Conservation (phyloP, 1,140 invertebrate species). For the Pectinophora gossypiella region DNA sequence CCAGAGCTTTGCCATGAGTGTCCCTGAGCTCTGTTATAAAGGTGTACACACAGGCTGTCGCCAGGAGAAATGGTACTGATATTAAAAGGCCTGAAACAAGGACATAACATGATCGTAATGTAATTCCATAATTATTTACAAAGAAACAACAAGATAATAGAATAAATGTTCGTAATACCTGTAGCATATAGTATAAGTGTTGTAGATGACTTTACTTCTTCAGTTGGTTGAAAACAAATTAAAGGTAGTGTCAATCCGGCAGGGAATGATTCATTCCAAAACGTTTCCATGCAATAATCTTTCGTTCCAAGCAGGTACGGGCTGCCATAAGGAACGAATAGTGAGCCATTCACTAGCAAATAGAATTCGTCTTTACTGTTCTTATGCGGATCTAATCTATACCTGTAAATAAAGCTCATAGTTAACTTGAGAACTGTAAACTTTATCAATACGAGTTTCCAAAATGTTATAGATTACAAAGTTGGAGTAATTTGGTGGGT, state of each 20-base stretch:
- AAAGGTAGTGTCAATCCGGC: conserved; percentile 62
- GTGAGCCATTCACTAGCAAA: conserved; percentile 77
- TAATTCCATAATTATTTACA: not conserved
- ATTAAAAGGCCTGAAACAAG: conserved; percentile 63
- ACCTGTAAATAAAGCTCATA: too few species aligned
- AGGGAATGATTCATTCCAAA: conserved; percentile 58
- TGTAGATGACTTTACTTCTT: conserved; percentile 42
- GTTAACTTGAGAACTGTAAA: too few species aligned
- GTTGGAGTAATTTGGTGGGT: too few species aligned
- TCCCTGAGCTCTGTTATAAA: conserved; percentile 74
- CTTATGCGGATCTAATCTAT: conserved; percentile 72
- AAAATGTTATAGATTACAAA: too few species aligned
- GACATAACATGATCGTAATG: not conserved
- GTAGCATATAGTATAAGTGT: conserved; percentile 58
- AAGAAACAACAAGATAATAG: not conserved
- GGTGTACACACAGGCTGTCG: conserved; percentile 73
- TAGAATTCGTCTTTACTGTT: conserved; percentile 75
- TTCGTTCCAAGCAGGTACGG: conserved; percentile 67
- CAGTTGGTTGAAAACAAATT: conserved; percentile 57
- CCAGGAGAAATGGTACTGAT: conserved; percentile 73
- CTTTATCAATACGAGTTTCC: too few species aligned
- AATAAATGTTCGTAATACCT: too few species aligned
- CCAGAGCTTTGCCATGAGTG: conserved; percentile 75
- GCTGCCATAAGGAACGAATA: conserved; percentile 70
- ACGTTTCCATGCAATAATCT: conserved; percentile 76